These are phyloP conservation scores for Agrenia bidenticulata DNA, from an alignment of 2,888 invertebrate species.

Conservation along the genomic window DNA sequence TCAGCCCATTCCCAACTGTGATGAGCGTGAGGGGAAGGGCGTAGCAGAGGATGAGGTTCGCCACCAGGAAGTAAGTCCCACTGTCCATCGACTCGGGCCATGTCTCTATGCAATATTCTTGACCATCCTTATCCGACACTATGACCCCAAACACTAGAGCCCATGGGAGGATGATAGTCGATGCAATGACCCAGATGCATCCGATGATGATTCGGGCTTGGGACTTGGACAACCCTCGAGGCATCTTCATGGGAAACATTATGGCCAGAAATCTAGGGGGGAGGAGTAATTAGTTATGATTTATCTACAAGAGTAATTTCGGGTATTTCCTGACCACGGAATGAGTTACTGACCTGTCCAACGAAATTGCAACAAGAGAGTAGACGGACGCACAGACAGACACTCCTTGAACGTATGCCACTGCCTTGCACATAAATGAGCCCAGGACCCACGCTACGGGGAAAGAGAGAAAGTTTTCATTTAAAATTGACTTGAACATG, in stretches of 20 bases:
- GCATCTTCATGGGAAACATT: slow-evolving; percentile 81
- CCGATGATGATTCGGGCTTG: slow-evolving; percentile 56
- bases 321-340: too few species aligned
- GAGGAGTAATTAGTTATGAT: too few species aligned
- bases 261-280: slow-evolving; percentile 81
- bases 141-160: slow-evolving; percentile 55
- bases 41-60: slow-evolving; percentile 85
- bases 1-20: slow-evolving; percentile 84
- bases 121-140: slow-evolving; percentile 50
- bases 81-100: slow-evolving; percentile 84
- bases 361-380: slow-evolving; percentile 59
- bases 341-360: slow-evolving; percentile 55
- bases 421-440: slow-evolving; percentile 58
- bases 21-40: slow-evolving; percentile 86
- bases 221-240: slow-evolving; percentile 55
- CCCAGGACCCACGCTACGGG: slow-evolving; percentile 60
- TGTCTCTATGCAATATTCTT: slow-evolving; percentile 73
- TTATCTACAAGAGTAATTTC: too few species aligned
- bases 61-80: slow-evolving; percentile 80
- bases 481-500: too few species aligned
- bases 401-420: slow-evolving; percentile 60
- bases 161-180: slow-evolving; percentile 56
- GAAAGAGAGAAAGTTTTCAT: too few species aligned
- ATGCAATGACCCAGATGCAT: slow-evolving; percentile 56
- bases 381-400: slow-evolving; percentile 60